A percentile compares a stretch with the other conserved stretches of the same genome.
Evolutionary conservation across 35 echinoderm and acorn worm genomes (phyloP).

Genomic region (Heliocidaris erythrogramma): DNA sequence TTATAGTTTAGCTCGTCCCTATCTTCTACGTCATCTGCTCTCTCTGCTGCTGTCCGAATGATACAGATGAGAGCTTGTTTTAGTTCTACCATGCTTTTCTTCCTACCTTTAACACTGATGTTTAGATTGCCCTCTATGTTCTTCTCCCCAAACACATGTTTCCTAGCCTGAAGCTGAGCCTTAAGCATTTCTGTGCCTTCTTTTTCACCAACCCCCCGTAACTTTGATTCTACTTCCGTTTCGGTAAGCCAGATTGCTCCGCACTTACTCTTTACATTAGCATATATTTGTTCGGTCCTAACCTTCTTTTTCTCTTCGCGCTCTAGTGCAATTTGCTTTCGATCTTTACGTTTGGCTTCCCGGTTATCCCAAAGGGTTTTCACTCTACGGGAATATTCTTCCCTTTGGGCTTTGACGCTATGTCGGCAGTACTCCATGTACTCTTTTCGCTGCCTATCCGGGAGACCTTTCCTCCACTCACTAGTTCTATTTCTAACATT

Average conservation of each 20-base stretch:
- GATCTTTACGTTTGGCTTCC: neutral
- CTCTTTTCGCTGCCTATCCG: constrained; percentile 16
- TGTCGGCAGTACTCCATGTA: constrained; percentile 8
- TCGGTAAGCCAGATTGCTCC: constrained; percentile 22
- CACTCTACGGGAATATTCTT: neutral
- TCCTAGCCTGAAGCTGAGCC: constrained; percentile 7
- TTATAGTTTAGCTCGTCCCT: neutral
- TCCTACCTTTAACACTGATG: constrained; percentile 13
- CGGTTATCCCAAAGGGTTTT: neutral
- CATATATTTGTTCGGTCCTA: constrained; percentile 23
- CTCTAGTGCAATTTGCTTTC: neutral
- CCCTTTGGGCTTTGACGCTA: neutral
- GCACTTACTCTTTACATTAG: neutral
- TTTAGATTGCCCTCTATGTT: constrained; percentile 21
- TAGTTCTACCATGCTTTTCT: constrained; percentile 22
- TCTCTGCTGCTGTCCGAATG: neutral
- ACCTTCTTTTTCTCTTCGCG: neutral
- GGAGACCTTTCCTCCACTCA: constrained; percentile 38
- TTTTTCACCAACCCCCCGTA: neutral
- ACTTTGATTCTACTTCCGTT: neutral
- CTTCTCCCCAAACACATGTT: constrained; percentile 7
- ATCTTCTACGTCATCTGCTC: neutral
- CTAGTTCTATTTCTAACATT: constrained; percentile 45
- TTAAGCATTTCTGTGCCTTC: neutral
- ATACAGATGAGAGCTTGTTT: neutral